Percentiles rank a stretch among this genome's conserved stretches.
phyloP scores from a whole-genome alignment of 1,140 invertebrate genomes.

The Bombus haemorrhoidalis region DNA sequence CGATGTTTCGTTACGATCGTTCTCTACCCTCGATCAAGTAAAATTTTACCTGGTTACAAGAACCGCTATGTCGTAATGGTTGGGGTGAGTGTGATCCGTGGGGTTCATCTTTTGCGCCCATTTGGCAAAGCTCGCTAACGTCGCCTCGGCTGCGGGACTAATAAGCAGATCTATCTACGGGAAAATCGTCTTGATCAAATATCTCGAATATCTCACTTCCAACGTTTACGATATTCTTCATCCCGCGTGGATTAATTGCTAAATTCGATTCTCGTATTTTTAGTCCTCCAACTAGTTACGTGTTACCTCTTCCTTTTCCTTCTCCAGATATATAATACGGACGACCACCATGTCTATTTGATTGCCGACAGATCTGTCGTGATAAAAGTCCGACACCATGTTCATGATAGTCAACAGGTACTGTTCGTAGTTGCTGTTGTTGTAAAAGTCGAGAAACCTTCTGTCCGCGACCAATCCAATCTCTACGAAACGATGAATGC shows the following conservation, averaged over 20 bases:
- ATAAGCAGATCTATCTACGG: constrained; percentile 82
- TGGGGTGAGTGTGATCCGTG: constrained; percentile 85
- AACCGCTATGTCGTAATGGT: constrained; percentile 90
- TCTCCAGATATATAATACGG: constrained; percentile 83
- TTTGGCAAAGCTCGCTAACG: constrained; percentile 86
- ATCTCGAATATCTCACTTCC: neutral
- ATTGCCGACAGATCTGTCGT: constrained; percentile 86
- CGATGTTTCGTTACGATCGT: constrained; percentile 57
- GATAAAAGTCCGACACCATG: constrained; percentile 87
- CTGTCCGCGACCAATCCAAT: constrained; percentile 86
- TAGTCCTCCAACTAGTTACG: neutral
- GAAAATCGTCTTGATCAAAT: constrained; percentile 18
- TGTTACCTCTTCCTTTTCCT: constrained; percentile 81
- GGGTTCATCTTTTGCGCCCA: constrained; percentile 88
- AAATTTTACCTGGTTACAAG: constrained; percentile 86
- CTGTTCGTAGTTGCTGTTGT: constrained; percentile 84
- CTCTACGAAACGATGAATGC: constrained; percentile 85
- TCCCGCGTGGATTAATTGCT: neutral
- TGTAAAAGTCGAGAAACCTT: constrained; percentile 86
- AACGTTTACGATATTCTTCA: neutral
- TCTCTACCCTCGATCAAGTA: neutral
- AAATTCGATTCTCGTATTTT: neutral
- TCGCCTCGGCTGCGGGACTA: constrained; percentile 84
- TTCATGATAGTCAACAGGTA: constrained; percentile 89
- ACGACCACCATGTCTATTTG: constrained; percentile 87